These are phyloP conservation scores for western clawed frog (Xenopus tropicalis) DNA, from an alignment of 2,113 vertebrate genomes.

Conservation along the genomic window UCB_Xtro_10.0 CM004450.2:84329001-84329500, in stretches of 20 bases:
- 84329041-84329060: neutral
- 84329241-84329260: neutral
- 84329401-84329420: neutral
- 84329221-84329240: slow-evolving; percentile 7
- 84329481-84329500: neutral
- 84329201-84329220: neutral
- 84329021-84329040: neutral
- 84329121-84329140: neutral
- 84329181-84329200: neutral
- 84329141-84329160: slow-evolving; percentile 7
- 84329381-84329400: neutral
- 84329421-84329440: slow-evolving; percentile 9
- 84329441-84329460: neutral
- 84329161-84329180: neutral
- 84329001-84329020: neutral
- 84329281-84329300: slow-evolving; percentile 10
- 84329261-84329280: neutral
- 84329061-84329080: slow-evolving; percentile 1
- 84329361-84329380: neutral
- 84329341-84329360: neutral
- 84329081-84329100: neutral
- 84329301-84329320: neutral
- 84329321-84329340: neutral
- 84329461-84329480: neutral
- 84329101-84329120: too few relatives aligned